Conservation (phyloP, 1,140 invertebrate genomes). For the Listronotus oregonensis region DNA sequence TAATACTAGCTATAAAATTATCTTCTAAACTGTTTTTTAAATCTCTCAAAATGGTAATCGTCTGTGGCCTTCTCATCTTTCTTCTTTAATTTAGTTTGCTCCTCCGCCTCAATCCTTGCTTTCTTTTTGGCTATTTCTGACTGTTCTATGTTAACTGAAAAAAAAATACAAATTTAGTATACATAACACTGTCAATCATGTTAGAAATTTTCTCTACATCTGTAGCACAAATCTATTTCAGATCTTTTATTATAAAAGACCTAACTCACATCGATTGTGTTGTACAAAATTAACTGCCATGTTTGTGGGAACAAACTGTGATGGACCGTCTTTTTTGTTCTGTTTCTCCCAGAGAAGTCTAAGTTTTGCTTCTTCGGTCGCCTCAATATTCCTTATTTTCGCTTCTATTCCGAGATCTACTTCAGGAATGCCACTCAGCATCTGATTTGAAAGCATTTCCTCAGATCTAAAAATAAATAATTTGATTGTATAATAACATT, state of each 20-base stretch:
- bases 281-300: constrained; percentile 98
- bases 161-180: constrained; percentile 29
- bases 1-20: constrained; percentile 58
- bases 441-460: constrained; percentile 99
- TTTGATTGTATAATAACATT: not conserved
- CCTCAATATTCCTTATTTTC: constrained; percentile 97
- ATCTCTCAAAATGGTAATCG: constrained; percentile 96
- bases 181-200: too few species aligned
- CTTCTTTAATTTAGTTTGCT: constrained; percentile 63
- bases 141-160: constrained; percentile 83
- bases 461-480: constrained; percentile 67
- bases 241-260: too few species aligned
- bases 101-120: constrained; percentile 60
- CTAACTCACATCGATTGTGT: constrained; percentile 89
- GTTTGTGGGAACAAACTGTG: constrained; percentile 95
- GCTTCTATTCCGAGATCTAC: constrained; percentile 98
- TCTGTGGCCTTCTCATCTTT: constrained; percentile 91
- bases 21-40: constrained; percentile 93
- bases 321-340: constrained; percentile 92
- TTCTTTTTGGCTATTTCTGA: constrained; percentile 64
- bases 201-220: too few species aligned
- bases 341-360: constrained; percentile 85
- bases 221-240: too few species aligned
- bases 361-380: constrained; percentile 96
- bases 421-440: constrained; percentile 99